Evolutionary conservation across 2,888 invertebrate genomes (phyloP).

Genomic region (Calliopum simillimum): DNA sequence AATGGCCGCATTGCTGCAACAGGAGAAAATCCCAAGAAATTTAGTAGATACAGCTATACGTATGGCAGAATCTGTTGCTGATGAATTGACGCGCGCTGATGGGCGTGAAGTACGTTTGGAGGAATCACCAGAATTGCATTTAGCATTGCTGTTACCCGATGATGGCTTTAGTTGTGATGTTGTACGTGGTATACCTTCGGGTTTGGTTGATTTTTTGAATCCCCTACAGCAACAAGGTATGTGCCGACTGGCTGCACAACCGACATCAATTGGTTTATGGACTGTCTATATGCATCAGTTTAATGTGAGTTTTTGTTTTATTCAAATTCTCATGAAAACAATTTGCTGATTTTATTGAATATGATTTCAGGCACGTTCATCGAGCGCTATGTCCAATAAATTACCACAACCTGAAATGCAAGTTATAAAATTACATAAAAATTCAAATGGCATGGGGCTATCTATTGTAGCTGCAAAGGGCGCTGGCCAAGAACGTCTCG

Average conservation of each 20-base stretch:
- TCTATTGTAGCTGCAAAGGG: slow-evolving; percentile 98
- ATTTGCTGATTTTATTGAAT: not conserved
- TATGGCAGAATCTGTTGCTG: slow-evolving; percentile 90
- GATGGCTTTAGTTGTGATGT: slow-evolving; percentile 99
- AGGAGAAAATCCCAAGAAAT: slow-evolving; percentile 68
- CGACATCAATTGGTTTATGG: slow-evolving; percentile 92
- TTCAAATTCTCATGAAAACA: not conserved
- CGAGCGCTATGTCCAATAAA: slow-evolving; percentile 76
- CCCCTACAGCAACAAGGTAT: slow-evolving; percentile 87
- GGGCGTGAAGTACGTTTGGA: slow-evolving; percentile 91
- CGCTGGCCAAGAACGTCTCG: slow-evolving; percentile 83
- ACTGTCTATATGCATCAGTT: slow-evolving; percentile 89
- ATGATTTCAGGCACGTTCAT: slow-evolving; percentile 72
- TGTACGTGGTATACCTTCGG: slow-evolving; percentile 93
- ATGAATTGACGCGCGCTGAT: slow-evolving; percentile 90
- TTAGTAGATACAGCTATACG: slow-evolving; percentile 78
- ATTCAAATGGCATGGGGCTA: slow-evolving; percentile 96
- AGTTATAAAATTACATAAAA: slow-evolving; percentile 91
- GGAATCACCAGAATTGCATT: slow-evolving; percentile 90
- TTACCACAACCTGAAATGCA: slow-evolving; percentile 80
- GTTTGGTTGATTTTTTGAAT: slow-evolving; percentile 87
- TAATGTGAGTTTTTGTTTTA: slow-evolving; percentile 64
- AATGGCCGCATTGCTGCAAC: slow-evolving; percentile 85
- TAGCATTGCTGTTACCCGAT: slow-evolving; percentile 93
- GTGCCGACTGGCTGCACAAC: slow-evolving; percentile 91